Base-by-base conservation (phyloP, 2,888 invertebrate genomes). In the Calliphora vomitoria region DNA sequence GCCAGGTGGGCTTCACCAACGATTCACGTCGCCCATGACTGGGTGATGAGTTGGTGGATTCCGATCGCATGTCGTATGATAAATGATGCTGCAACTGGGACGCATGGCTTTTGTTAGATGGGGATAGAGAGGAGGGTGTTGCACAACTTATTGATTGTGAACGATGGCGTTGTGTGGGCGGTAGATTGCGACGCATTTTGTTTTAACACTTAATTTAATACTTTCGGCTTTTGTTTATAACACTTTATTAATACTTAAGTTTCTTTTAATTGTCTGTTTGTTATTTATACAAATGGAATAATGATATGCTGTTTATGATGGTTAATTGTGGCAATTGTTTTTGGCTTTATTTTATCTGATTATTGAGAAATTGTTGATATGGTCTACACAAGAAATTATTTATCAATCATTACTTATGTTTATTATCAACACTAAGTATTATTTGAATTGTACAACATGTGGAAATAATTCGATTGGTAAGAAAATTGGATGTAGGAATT, bases 1-100 rank as follows among this genome's bases (percentile, higher is more conserved):
- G 94, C 94, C 94, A 94, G 50, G 94, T 94, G 60, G 94, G 94
- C 85, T 94, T 94, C 31, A 93, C 93, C 84, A 94, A 85, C 0
- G 94, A 94, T 64, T 94, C 94, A 13, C 93, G 92, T 0, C 94
- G 91, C 82, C 91, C 84, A 58, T 71, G 84, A 18, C 18, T 75
- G 10, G 85, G 71, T 31, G 85, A 78, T 35, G 72, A 75, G n/a
- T 71, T 81, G n/a, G 66, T 80, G n/a, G 82, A 66, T 53, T 75
- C 86, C 10, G 83, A 82, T 78, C 68, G 38, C 13, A 68, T 66
- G 25, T 78, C 82, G 64, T 72, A 81, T 66, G 87, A 79, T 10
- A 79, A 55, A 38, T 85, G 69, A 69, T 82, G 78, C 4, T 62
- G 66, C 38, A 72, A 62, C 1, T 55, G 55, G 13, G 71, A 20